A percentile compares a stretch with the other conserved stretches of the same genome.
phyloP scores from a whole-genome alignment of 2,888 invertebrate genomes.

The Gasteruption jaculator region DNA sequence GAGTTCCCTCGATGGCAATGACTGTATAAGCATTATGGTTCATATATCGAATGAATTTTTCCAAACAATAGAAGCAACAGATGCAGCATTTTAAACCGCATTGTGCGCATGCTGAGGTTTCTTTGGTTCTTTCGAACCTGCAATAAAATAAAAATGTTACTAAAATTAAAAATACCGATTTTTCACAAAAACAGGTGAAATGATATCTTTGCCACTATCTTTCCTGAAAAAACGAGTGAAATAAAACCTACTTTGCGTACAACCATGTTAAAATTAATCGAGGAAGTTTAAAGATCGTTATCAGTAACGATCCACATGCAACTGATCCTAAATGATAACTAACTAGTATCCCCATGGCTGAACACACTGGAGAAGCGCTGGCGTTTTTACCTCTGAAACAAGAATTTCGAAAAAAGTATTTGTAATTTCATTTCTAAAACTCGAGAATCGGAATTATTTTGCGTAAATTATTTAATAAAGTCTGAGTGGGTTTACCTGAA shows the following conservation, averaged over 20 bases:
- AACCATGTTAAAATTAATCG: conserved; percentile 82
- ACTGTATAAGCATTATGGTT: conserved; percentile 95
- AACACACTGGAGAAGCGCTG: conserved; percentile 63
- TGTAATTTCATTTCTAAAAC: conserved; percentile 6
- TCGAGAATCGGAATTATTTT: conserved; percentile 1
- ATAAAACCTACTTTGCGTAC: conserved; percentile 74
- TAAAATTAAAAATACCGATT: conserved; percentile 4
- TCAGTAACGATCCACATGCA: conserved; percentile 90
- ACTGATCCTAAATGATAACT: conserved; percentile 93
- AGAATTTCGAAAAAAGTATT: conserved; percentile 17
- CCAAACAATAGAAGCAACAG: conserved; percentile 87
- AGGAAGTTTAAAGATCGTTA: conserved; percentile 89
- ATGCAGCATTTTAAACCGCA: conserved; percentile 78
- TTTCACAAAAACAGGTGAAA: conserved; percentile 1
- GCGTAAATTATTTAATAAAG: conserved; percentile 6
- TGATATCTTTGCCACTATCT: too few species aligned
- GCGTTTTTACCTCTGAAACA: conserved; percentile 64
- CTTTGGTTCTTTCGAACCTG: conserved; percentile 65
- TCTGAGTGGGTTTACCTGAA: conserved; percentile 61
- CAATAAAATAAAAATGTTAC: conserved; percentile 27
- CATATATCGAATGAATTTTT: conserved; percentile 85
- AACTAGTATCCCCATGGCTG: conserved; percentile 70
- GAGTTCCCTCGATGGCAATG: conserved; percentile 85
- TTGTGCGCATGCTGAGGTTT: conserved; percentile 70
- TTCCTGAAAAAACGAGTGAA: too few species aligned